Evolutionary conservation across 2,113 vertebrate genomes (phyloP), one percentile per base, ranked within the genome.

Genomic region (Labrus mixtus): DNA sequence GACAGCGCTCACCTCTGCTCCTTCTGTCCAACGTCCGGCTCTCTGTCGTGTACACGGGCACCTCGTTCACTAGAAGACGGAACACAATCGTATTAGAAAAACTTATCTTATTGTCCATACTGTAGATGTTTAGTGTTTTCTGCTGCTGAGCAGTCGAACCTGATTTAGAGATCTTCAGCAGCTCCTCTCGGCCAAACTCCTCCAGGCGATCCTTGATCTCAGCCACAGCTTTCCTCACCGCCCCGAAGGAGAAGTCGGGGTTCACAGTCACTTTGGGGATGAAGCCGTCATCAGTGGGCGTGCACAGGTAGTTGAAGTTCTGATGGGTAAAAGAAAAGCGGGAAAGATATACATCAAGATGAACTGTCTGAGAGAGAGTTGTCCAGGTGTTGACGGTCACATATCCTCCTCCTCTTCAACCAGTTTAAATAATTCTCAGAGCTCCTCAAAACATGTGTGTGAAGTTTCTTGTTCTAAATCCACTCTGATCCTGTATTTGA

Each of bases 241-340:
- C 67, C 0, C 82, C 91, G 39, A 95, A 95, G 41, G 95, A 95
- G 74, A 95, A 95, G 84, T 95, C 95, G 0, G 95, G 94, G 78
- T 95, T 95, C 5, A 95, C 79, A 0, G 91, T 90, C 65, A 95
- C 95, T 76, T 75, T 90, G 23, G 95, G 95, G 58, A 95, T 91
- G 85, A 93, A 92, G 79, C 94, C 91, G 3, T 95, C 95, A 13
- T 95, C 95, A 0, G 95, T 94, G 45, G 95, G 95, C 51, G 94
- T 95, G 84, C 94, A 95, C 22, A 95, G 93, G 90, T 95, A 95
- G 85, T 95, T 93, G 81, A 95, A 95, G 83, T 95, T 95, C 95
- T 95, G 82, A 50, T 36, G 29, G 67, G 33, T 17, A 75, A 54
- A 56, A 12, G 17, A 17, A 17, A 45, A 12, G 29, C 6, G 12